phyloP scores from a whole-genome alignment of 2,888 invertebrate genomes.

The Plebejus argus region DNA sequence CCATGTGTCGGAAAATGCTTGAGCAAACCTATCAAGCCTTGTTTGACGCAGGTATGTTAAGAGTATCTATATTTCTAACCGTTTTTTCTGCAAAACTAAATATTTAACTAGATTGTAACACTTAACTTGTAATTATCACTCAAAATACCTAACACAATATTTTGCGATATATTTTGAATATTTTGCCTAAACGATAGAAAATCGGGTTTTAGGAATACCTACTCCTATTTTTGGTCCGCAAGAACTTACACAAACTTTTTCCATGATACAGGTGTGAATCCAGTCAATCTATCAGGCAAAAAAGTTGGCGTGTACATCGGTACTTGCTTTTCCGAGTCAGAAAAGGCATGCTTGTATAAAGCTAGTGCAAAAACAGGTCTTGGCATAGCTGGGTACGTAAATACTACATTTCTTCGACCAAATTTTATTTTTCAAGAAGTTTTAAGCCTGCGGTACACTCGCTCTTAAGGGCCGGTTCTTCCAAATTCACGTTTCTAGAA shows the following conservation, averaged over 20 bases:
- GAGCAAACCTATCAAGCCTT: constrained; percentile 85
- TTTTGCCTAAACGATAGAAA: neutral
- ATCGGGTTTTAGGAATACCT: neutral
- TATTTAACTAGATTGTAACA: neutral
- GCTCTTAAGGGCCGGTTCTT: no score
- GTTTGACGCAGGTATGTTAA: constrained; percentile 77
- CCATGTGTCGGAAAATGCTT: constrained; percentile 68
- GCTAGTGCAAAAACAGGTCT: constrained; percentile 39
- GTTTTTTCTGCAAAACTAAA: neutral
- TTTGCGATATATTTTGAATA: neutral
- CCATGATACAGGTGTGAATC: constrained; percentile 75
- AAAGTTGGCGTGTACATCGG: constrained; percentile 72
- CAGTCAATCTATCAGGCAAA: constrained; percentile 76
- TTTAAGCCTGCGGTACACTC: neutral
- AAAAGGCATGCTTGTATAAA: constrained; percentile 71
- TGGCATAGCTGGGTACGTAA: constrained; percentile 41
- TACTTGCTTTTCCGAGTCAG: constrained; percentile 81
- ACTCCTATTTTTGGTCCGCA: neutral
- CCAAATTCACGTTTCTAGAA: no score
- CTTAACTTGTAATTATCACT: no score
- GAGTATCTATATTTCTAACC: neutral
- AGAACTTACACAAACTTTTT: neutral
- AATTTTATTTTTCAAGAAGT: no score
- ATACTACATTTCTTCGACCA: no score
- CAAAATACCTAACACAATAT: no score